Conservation (phyloP, 2,797 vertebrate species). For the Labeo calbasu region DNA sequence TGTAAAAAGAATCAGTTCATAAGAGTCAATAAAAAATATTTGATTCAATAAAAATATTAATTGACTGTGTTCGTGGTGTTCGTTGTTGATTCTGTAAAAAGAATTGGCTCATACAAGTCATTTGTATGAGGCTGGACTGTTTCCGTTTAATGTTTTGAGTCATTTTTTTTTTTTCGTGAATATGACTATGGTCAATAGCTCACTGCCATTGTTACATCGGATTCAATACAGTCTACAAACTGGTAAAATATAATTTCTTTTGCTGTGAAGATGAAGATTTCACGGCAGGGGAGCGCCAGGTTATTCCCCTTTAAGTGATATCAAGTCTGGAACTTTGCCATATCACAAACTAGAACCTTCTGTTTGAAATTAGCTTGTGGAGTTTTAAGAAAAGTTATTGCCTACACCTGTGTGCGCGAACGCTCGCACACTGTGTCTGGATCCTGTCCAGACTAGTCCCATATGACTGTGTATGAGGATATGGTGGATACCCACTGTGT, state of each 20-base stretch:
- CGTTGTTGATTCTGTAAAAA: not conserved
- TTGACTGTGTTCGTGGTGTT: not conserved
- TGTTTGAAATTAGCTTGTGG: slow-evolving; percentile 61
- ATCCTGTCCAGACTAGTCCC: slow-evolving; percentile 27
- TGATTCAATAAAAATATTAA: no score
- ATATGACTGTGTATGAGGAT: slow-evolving; percentile 12
- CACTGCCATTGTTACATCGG: not conserved
- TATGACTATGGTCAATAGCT: not conserved
- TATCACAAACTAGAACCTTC: slow-evolving; percentile 69
- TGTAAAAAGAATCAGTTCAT: not conserved
- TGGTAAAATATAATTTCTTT: not conserved
- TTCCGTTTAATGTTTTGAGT: not conserved
- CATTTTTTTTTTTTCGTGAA: not conserved
- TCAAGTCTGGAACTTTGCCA: slow-evolving; percentile 35
- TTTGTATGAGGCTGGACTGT: not conserved
- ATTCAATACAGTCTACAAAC: not conserved
- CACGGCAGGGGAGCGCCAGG: not conserved
- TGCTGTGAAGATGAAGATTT: not conserved
- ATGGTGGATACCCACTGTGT: slow-evolving; percentile 7
- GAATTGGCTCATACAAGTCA: not conserved
- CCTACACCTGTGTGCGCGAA: slow-evolving; percentile 31
- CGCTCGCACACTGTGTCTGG: not conserved
- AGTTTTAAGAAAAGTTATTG: slow-evolving; percentile 42
- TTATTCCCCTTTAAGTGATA: slow-evolving; percentile 33
- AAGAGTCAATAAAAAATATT: no score